A percentile compares a stretch with the other conserved stretches of the same genome.
Conservation (phyloP, 2,113 vertebrate species). For the Pontoporia blainvillei region DNA sequence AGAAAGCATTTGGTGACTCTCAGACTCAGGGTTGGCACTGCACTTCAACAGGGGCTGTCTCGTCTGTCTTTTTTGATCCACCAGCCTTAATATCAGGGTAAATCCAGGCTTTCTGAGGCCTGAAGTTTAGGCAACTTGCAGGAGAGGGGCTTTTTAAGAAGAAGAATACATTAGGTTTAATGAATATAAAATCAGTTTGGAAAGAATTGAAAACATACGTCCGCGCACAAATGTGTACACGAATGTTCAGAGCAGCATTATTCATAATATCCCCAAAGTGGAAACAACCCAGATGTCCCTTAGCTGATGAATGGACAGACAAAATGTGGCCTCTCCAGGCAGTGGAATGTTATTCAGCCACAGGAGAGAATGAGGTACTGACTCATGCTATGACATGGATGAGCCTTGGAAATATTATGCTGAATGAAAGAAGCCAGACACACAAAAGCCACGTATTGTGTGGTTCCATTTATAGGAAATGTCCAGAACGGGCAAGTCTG, state of each 20-base stretch:
- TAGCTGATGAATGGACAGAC: not conserved
- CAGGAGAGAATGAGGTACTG: not conserved
- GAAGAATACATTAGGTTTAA: not conserved
- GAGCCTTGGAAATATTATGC: not conserved
- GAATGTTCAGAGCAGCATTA: not conserved
- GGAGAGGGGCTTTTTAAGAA: not conserved
- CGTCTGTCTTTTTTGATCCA: not conserved
- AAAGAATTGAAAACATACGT: not conserved
- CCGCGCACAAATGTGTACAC: not conserved
- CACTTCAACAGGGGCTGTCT: not conserved
- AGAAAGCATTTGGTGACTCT: not conserved
- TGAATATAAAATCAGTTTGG: not conserved
- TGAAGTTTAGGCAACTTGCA: not conserved
- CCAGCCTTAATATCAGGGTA: not conserved
- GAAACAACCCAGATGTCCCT: not conserved
- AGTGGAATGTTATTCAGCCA: not conserved
- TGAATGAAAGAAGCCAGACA: not conserved
- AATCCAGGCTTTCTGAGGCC: not conserved
- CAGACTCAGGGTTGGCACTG: not conserved
- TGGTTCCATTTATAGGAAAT: not conserved
- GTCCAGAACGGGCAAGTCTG: not conserved
- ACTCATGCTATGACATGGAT: fast-evolving
- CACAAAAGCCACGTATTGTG: fast-evolving
- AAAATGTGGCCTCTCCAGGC: not conserved
- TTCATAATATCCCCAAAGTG: not conserved